phyloP scores from a whole-genome alignment of 2,113 vertebrate genomes.

The Poecile atricapillus region DNA sequence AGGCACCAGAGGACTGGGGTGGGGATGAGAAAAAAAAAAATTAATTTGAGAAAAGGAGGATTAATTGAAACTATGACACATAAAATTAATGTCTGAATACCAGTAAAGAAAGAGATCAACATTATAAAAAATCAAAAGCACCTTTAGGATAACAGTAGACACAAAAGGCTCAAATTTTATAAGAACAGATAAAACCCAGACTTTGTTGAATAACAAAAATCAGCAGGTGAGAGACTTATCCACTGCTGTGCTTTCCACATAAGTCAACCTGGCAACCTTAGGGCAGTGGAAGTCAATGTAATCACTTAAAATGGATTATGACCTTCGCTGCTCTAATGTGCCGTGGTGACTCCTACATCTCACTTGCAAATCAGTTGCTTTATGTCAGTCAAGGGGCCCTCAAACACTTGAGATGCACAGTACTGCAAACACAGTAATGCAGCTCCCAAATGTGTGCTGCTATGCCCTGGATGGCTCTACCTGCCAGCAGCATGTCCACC shows the following conservation, averaged over 20 bases:
- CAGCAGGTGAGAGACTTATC: background rate
- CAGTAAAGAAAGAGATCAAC: background rate
- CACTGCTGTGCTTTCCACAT: background rate
- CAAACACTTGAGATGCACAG: background rate
- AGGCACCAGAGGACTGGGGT: slow-evolving; percentile 20
- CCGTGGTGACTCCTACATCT: background rate
- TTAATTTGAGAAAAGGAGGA: slow-evolving; percentile 43
- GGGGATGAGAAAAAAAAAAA: background rate
- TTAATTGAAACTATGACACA: background rate
- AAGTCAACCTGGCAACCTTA: background rate
- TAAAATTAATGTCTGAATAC: slow-evolving; percentile 11
- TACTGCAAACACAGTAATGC: too few relatives aligned
- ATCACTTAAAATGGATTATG: background rate
- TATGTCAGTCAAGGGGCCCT: background rate
- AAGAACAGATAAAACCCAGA: background rate
- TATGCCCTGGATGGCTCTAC: fast-evolving
- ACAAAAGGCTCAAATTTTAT: background rate
- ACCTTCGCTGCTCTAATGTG: background rate
- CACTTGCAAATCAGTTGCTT: background rate
- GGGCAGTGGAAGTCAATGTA: background rate
- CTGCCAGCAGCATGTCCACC: fast-evolving
- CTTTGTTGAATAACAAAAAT: background rate
- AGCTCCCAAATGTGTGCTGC: background rate
- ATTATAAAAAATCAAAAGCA: background rate
- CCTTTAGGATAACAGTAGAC: background rate